phyloP scores from a whole-genome alignment of 2,888 invertebrate genomes.

The Platycheirus albimanus region DNA sequence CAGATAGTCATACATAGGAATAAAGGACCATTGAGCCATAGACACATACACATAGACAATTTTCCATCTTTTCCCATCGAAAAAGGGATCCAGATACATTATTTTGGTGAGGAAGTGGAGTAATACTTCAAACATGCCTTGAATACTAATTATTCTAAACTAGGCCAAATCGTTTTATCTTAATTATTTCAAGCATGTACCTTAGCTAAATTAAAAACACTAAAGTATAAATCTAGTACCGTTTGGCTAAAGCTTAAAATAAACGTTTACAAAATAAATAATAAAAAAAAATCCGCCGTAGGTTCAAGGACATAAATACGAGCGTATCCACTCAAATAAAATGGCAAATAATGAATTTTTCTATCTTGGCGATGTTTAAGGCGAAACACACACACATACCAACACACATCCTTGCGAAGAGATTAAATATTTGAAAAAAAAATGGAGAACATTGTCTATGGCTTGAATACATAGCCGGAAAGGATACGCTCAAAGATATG shows the following conservation, averaged over 20 bases:
- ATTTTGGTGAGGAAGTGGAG: neutral
- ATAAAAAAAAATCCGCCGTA: constrained; percentile 1
- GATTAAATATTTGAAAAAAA: constrained; percentile 2
- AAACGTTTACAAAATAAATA: too few relatives aligned
- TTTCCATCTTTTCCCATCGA: neutral
- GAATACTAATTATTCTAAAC: constrained; percentile 56
- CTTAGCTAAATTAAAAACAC: constrained; percentile 39
- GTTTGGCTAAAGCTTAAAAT: neutral
- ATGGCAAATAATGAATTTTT: constrained; percentile 23
- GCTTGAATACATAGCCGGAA: constrained; percentile 4
- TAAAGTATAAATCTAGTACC: constrained; percentile 8
- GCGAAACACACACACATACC: neutral
- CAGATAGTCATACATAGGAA: neutral
- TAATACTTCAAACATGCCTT: constrained; percentile 39
- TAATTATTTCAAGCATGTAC: constrained; percentile 53
- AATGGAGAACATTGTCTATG: neutral
- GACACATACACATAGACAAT: neutral
- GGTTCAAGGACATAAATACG: constrained; percentile 21
- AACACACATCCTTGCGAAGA: neutral
- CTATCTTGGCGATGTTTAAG: constrained; percentile 2
- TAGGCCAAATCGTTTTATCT: constrained; percentile 43
- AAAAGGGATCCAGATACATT: constrained; percentile 26
- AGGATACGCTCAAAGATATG: neutral
- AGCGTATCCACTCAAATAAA: neutral
- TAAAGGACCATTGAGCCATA: neutral